These are phyloP conservation scores for Coregonus ussuriensis DNA, from an alignment of 2,797 vertebrate species.

Conservation along the genomic window DNA sequence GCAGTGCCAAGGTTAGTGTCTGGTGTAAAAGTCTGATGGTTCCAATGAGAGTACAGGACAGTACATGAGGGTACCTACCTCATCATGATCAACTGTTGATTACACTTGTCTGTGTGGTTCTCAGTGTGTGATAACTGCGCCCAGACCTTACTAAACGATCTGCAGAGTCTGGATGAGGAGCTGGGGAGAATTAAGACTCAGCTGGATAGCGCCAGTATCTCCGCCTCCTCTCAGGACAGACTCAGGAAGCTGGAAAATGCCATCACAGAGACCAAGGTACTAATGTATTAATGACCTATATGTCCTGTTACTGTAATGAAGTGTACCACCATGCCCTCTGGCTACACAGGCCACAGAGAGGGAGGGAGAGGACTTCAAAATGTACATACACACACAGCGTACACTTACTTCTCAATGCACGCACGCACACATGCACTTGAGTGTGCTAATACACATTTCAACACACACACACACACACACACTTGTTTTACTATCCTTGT, in stretches of 20 bases:
- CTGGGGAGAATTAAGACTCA: slow-evolving; percentile 80
- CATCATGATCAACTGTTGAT: background rate
- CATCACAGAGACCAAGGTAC: slow-evolving; percentile 84
- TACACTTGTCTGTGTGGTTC: slow-evolving; percentile 24
- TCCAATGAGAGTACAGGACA: background rate
- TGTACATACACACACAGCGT: background rate
- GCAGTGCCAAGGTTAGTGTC: slow-evolving; percentile 82
- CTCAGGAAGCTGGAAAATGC: slow-evolving; percentile 82
- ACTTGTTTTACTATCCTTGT: too few species aligned
- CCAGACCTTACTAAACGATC: slow-evolving; percentile 82
- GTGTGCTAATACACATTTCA: background rate
- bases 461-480: background rate
- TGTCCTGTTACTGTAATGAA: background rate
- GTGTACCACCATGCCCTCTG: background rate
- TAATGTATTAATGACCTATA: background rate
- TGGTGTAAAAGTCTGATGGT: background rate
- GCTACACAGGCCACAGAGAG: background rate
- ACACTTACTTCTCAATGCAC: background rate
- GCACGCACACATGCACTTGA: background rate
- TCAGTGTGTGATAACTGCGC: slow-evolving; percentile 93
- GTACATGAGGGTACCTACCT: background rate
- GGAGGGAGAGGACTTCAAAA: background rate
- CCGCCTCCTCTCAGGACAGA: slow-evolving; percentile 69
- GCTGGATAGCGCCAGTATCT: slow-evolving; percentile 76
- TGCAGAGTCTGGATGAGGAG: slow-evolving; percentile 80